Base-by-base conservation (phyloP, 2,888 invertebrate genomes). In the Theodoxus fluviatilis region DNA sequence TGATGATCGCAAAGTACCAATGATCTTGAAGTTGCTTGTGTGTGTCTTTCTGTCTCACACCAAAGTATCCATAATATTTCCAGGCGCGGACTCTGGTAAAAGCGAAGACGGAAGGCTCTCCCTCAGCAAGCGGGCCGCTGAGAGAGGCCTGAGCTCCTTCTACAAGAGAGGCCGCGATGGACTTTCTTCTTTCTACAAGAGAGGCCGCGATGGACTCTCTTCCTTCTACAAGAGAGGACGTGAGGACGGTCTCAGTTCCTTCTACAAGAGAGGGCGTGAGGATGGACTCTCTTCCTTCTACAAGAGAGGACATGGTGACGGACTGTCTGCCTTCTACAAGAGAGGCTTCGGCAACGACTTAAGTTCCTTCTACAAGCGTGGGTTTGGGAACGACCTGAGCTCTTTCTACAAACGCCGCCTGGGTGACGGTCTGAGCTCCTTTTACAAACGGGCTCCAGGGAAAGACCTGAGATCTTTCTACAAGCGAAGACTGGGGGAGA, bases 261-360 rank as follows among this genome's bases (percentile, higher is more conserved):
- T 70, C 65, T 70, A 70, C 40, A 71, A 71, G 47, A 49, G 71
- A 15, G 66, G 33, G 15, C 43, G 9, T 15, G 12, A 43, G n/a
- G 55, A 49, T 0, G 55, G 28, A 15, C 25, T 63, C 15, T 59
- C 49, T 18, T 66, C 37, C 6, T 71, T 71, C 52, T 71, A 71
- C 49, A 71, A 70, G 43, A 61, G 67, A 0, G 67, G 25, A 7
- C 57, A 15, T 25, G 35, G 59, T n/a, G 28, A 49, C 3, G 33
- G 28, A 3, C 3, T 49, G 28, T 52, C 59, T 35, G 38, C 18
- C 28, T 72, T 72, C 55, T 72, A 72, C 67, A 72, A 72, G n/a
- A 55, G 71, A 38, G 67, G 59, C n/a, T 63, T 12, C 37, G 33
- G 55, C 28, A 40, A 67, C 35, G n/a, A 47, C 35, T 7, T 43